These are phyloP conservation scores for Corythornis madagascariensis DNA, from an alignment of 2,113 vertebrate species.

Conservation along the genomic window DNA sequence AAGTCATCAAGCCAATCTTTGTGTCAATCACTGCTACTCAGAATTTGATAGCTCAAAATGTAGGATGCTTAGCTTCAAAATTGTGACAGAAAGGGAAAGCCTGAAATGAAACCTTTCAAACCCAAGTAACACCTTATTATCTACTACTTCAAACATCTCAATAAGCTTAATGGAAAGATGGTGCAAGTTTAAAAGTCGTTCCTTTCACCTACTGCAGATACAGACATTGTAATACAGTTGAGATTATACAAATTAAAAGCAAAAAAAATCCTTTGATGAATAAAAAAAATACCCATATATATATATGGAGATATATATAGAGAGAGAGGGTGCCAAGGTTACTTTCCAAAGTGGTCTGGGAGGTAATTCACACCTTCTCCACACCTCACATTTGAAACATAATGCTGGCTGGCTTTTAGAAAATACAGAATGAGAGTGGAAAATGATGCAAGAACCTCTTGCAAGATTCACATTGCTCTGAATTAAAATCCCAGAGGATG, in stretches of 20 bases:
- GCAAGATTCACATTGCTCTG: not conserved
- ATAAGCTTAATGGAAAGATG: not conserved
- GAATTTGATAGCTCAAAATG: not conserved
- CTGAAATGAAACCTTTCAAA: constrained; percentile 12
- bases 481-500: not conserved
- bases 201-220: not conserved
- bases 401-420: not conserved
- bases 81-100: not conserved
- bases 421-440: not conserved
- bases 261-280: not conserved
- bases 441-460: not conserved
- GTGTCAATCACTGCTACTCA: not conserved
- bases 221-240: not conserved
- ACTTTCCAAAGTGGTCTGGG: not conserved
- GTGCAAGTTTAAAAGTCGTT: not conserved
- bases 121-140: not conserved
- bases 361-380: not conserved
- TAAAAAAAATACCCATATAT: not conserved
- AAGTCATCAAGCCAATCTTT: not conserved
- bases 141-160: not conserved
- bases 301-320: too few relatives aligned
- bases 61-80: not conserved
- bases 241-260: not conserved
- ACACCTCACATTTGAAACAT: not conserved
- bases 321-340: not conserved